Evolutionary conservation across 2,888 invertebrate genomes (phyloP), one percentile per base, ranked within the genome.

Genomic region (Adela reaumurella): DNA sequence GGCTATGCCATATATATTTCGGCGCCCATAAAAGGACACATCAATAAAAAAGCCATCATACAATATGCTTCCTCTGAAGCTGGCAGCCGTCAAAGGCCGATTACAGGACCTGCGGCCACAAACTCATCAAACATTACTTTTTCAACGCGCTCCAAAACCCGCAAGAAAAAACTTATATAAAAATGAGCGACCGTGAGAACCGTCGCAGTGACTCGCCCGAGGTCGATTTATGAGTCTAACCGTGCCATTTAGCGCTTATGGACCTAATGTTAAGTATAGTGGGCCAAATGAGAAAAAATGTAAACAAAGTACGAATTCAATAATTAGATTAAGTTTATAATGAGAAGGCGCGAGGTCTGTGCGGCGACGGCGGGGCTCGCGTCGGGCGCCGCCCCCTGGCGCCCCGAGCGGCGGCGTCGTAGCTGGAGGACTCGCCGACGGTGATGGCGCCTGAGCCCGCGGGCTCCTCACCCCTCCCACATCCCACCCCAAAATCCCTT

Each of bases 211-310:
- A 76, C 76, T 70, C 69, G 63, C 62, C 61, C 61, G 57, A 60
- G 52, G 66, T 69, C 76, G 76, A 78, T 78, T 78, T 78, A 78
- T 76, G 66, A 62, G 68, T 62, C 62, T 76, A 76, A 78, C 77
- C 78, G 74, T 78, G 73, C 74, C 73, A 77, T 78, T 78, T 78
- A 78, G 70, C 78, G 77, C 77, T 74, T 76, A 69, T 71, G 67
- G 72, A 64, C 71, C 70, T 67, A 70, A 63, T 67, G 67, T 67
- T 76, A 78, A 76, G 70, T 76, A 78, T 77, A 77, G 74, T 70
- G 77, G 69, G 59, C 64, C 62, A 72, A 73, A 74, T 77, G 68
- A 74, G 70, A 74, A 74, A 77, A 74, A 70, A 76, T 73, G 77
- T 77, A 78, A 78, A 77, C 76, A 78, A 61, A 74, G 77, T 78